Conservation (phyloP, 2,113 vertebrate genomes). For the Nerophis ophidion region DNA sequence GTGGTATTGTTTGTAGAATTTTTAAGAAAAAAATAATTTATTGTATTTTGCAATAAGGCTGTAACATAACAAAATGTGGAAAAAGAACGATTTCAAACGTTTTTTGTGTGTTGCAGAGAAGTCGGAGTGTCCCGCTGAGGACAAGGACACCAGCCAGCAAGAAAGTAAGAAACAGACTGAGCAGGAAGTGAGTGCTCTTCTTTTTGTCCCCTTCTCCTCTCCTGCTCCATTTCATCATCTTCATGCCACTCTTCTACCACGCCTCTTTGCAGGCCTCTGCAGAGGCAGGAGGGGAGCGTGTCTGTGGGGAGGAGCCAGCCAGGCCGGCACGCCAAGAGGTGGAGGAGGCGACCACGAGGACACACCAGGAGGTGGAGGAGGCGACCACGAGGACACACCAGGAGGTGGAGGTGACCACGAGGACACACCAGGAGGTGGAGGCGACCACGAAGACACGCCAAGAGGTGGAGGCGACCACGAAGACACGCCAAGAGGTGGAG, state of each 20-base stretch:
- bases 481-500: conserved; percentile 41
- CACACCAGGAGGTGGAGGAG: conserved; percentile 45
- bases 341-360: background rate
- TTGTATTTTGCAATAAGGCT: too few relatives aligned
- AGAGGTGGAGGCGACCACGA: background rate
- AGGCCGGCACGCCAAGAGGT: too few relatives aligned
- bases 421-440: conserved; percentile 41
- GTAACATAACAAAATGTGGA: too few relatives aligned
- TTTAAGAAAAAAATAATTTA: too few relatives aligned
- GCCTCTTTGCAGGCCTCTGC: conserved; percentile 16
- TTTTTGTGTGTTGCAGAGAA: conserved; percentile 72
- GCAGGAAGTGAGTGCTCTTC: conserved; percentile 68
- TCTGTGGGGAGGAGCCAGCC: too few relatives aligned
- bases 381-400: background rate
- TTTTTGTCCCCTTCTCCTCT: background rate
- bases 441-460: conserved; percentile 1
- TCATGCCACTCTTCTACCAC: conserved; percentile 24
- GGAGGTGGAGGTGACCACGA: background rate
- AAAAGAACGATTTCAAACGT: background rate
- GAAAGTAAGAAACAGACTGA: conserved; percentile 73
- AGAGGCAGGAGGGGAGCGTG: background rate
- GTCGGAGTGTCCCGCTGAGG: conserved; percentile 73
- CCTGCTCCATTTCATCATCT: conserved; percentile 3
- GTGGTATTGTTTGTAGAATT: too few relatives aligned
- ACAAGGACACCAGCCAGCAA: conserved; percentile 75